A percentile compares a stretch with the other conserved stretches of the same genome.
Conservation (phyloP, 2,888 invertebrate species). For the Pterostichus madidus region DNA sequence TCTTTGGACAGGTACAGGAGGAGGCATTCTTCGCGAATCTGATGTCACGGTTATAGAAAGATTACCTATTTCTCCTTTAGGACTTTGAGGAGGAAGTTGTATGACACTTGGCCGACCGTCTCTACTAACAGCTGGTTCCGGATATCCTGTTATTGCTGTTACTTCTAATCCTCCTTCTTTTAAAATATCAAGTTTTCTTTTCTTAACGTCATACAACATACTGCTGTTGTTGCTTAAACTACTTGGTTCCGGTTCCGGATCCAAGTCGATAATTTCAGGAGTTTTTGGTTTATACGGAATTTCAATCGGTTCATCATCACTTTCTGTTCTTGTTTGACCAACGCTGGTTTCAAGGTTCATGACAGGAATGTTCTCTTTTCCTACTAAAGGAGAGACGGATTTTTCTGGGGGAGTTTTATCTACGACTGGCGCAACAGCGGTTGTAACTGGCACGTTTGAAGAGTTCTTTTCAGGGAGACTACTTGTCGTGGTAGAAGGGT, state of each 20-base stretch:
- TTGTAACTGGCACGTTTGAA: slow-evolving; percentile 74
- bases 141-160: slow-evolving; percentile 80
- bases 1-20: slow-evolving; percentile 68
- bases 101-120: slow-evolving; percentile 74
- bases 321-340: slow-evolving; percentile 65
- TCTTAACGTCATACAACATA: slow-evolving; percentile 80
- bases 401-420: slow-evolving; percentile 77
- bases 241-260: slow-evolving; percentile 73
- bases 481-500: slow-evolving; percentile 71
- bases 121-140: slow-evolving; percentile 68
- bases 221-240: slow-evolving; percentile 69
- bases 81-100: slow-evolving; percentile 64
- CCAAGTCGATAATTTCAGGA: slow-evolving; percentile 84
- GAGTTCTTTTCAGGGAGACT: slow-evolving; percentile 70
- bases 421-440: slow-evolving; percentile 76
- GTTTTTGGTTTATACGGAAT: slow-evolving; percentile 81
- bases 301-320: slow-evolving; percentile 74
- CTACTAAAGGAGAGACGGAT: slow-evolving; percentile 77
- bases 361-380: slow-evolving; percentile 80
- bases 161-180: slow-evolving; percentile 88
- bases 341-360: slow-evolving; percentile 72
- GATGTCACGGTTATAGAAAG: slow-evolving; percentile 69
- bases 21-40: slow-evolving; percentile 68
- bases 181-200: slow-evolving; percentile 86
- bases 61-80: slow-evolving; percentile 67